A percentile compares a stretch with the other conserved stretches of the same genome.
Conservation (phyloP, 2,797 vertebrate genomes). For the Aplochiton taeniatus region DNA sequence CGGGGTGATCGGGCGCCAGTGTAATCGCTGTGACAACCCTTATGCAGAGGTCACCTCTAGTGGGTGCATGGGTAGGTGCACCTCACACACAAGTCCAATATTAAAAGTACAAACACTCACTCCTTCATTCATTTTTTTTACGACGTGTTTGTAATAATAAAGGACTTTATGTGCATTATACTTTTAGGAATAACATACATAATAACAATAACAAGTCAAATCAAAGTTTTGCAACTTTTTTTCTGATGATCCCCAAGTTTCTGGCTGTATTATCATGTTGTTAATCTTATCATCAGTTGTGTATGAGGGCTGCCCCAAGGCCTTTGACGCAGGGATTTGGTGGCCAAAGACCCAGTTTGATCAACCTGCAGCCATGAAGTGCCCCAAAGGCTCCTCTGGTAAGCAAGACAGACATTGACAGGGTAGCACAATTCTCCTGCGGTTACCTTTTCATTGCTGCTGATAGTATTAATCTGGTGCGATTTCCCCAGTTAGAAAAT, state of each 20-base stretch:
- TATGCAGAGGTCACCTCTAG: slow-evolving; percentile 82
- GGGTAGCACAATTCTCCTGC: too few species aligned
- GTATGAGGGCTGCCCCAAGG: slow-evolving; percentile 86
- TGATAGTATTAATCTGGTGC: too few species aligned
- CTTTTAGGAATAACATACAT: too few species aligned
- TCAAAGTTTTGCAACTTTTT: too few species aligned
- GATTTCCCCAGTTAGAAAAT: too few species aligned
- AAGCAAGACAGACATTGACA: slow-evolving; percentile 40
- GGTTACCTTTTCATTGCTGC: too few species aligned
- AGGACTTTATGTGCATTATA: too few species aligned
- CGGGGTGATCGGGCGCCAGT: slow-evolving; percentile 84
- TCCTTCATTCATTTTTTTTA: not conserved
- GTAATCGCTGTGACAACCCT: slow-evolving; percentile 87
- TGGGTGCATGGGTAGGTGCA: slow-evolving; percentile 82
- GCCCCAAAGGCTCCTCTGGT: slow-evolving; percentile 86
- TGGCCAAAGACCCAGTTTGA: slow-evolving; percentile 89
- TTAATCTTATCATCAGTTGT: slow-evolving; percentile 69
- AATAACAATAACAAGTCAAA: too few species aligned
- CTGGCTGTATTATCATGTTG: not conserved
- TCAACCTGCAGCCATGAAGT: slow-evolving; percentile 83
- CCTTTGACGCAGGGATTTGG: slow-evolving; percentile 85
- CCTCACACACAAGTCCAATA: not conserved
- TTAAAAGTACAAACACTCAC: not conserved
- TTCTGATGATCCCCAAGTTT: too few species aligned
- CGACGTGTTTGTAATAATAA: not conserved